phyloP scores from a whole-genome alignment of 1,140 invertebrate species.

The Cepaea nemoralis region DNA sequence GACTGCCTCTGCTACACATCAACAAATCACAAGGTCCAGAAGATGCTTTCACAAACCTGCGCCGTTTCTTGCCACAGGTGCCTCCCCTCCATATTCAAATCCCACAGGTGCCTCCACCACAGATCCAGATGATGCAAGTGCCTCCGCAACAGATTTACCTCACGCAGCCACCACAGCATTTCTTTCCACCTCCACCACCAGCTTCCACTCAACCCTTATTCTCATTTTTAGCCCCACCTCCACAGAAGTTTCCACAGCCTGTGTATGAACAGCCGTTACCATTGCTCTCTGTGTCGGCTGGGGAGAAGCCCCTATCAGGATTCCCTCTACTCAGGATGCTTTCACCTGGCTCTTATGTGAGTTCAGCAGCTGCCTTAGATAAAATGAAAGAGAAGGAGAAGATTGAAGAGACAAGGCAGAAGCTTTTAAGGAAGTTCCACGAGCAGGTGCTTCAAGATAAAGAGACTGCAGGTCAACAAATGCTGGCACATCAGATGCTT shows the following conservation, averaged over 20 bases:
- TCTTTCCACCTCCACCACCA: not conserved
- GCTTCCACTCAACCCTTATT: not conserved
- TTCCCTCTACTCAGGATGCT: slow-evolving; percentile 33
- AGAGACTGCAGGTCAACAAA: not conserved
- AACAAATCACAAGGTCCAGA: slow-evolving; percentile 38
- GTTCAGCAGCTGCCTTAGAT: not conserved
- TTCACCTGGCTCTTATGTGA: not conserved
- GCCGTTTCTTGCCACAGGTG: not conserved
- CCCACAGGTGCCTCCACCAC: not conserved
- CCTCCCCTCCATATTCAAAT: slow-evolving; percentile 16
- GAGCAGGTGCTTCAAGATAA: slow-evolving; percentile 23
- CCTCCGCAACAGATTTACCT: not conserved
- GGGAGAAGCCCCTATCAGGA: slow-evolving; percentile 45
- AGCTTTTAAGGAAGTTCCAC: slow-evolving; percentile 18
- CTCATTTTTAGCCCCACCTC: slow-evolving; percentile 7
- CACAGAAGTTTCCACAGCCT: slow-evolving; percentile 15
- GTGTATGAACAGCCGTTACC: slow-evolving; percentile 28
- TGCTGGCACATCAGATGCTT: not conserved
- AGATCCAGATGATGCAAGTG: not conserved
- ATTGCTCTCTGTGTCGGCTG: not conserved
- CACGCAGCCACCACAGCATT: not conserved
- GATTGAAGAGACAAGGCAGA: slow-evolving; percentile 17
- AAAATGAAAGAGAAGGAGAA: not conserved
- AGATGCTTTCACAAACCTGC: slow-evolving; percentile 34
- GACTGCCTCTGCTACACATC: slow-evolving; percentile 55